A percentile compares a stretch with the other conserved stretches of the same genome.
These are phyloP conservation scores for Tamias sibiricus DNA, from an alignment of 2,113 vertebrate species.

Conservation along the genomic window DNA sequence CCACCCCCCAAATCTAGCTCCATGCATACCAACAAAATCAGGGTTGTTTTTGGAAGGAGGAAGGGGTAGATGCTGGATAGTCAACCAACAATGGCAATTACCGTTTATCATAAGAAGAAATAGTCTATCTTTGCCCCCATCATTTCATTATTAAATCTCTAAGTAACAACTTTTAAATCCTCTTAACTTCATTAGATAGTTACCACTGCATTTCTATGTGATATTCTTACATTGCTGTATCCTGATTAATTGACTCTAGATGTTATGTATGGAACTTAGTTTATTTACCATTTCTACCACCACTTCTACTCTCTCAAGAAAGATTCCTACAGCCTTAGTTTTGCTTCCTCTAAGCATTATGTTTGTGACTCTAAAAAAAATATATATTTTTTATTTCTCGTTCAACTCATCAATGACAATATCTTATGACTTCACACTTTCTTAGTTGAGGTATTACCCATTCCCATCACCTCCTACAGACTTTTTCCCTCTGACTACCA, in stretches of 20 bases:
- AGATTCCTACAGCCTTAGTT: not conserved
- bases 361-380: no score
- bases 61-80: not conserved
- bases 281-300: not conserved
- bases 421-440: not conserved
- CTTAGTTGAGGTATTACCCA: not conserved
- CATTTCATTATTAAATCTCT: not conserved
- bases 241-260: not conserved
- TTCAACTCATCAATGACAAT: not conserved
- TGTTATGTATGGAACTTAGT: not conserved
- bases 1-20: not conserved
- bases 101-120: not conserved
- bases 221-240: not conserved
- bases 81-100: not conserved
- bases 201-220: not conserved
- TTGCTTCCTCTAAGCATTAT: conserved; percentile 1
- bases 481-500: not conserved
- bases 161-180: not conserved
- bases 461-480: not conserved
- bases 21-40: not conserved
- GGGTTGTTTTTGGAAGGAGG: not conserved
- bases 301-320: not conserved
- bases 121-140: not conserved
- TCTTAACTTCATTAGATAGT: not conserved
- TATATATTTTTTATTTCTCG: no score